phyloP scores from a whole-genome alignment of 2,797 vertebrate genomes.

The Ataeniobius toweri region DNA sequence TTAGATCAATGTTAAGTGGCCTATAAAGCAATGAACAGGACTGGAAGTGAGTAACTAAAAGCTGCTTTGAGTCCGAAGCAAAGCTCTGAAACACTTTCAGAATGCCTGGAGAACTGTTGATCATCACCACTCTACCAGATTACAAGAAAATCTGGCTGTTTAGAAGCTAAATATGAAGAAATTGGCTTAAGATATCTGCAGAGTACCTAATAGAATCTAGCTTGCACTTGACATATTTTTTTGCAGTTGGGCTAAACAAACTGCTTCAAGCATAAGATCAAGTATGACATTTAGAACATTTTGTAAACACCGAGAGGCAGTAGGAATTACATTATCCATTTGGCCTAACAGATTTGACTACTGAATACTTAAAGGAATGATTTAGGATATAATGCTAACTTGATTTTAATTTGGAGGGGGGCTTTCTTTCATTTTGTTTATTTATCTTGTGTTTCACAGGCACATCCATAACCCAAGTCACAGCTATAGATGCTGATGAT shows the following conservation, averaged over 20 bases:
- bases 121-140: not conserved
- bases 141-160: constrained; percentile 1
- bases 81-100: not conserved
- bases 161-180: constrained; percentile 1
- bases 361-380: constrained; percentile 23
- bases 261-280: not conserved
- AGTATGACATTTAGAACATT: constrained; percentile 8
- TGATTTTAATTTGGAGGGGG: constrained; percentile 1
- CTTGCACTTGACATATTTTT: not conserved
- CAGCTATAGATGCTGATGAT: constrained; percentile 94
- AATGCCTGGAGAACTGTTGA: not conserved
- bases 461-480: constrained; percentile 95
- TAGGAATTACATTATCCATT: constrained; percentile 39
- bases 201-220: not conserved
- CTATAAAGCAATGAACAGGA: not conserved
- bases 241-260: not conserved
- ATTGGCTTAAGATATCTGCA: not conserved
- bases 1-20: not conserved
- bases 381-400: constrained; percentile 5
- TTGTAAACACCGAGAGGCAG: constrained; percentile 14
- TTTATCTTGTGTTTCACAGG: constrained; percentile 75
- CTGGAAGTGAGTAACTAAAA: not conserved
- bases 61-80: not conserved
- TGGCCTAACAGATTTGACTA: constrained; percentile 40
- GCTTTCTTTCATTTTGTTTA: constrained; percentile 4